Percentiles rank a stretch among this genome's conserved stretches.
These are phyloP conservation scores for Pheosia tremula DNA, from an alignment of 2,888 invertebrate species.

Conservation along the genomic window DNA sequence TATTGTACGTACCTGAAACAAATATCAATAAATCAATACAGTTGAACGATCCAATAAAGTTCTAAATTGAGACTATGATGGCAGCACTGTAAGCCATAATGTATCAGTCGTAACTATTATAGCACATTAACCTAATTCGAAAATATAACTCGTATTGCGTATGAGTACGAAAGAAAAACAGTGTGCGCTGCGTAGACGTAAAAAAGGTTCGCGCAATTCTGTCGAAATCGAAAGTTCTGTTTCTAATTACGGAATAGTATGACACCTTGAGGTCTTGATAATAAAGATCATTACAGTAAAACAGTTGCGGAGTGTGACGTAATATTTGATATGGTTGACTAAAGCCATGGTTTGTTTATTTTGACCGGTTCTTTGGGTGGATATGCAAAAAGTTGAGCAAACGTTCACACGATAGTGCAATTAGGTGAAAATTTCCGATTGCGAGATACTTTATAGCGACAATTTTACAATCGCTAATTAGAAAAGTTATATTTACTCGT, in stretches of 20 bases:
- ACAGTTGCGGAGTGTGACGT: conserved; percentile 40
- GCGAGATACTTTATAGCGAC: conserved; percentile 14
- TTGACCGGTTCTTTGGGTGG: conserved; percentile 27
- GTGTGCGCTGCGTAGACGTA: conserved; percentile 56
- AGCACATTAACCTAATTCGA: conserved; percentile 76
- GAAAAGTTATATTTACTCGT: background rate
- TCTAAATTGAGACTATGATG: conserved; percentile 33
- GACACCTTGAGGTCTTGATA: conserved; percentile 46
- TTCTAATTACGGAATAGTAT: conserved; percentile 49
- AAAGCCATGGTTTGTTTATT: conserved; percentile 42
- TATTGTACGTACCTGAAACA: conserved; percentile 60
- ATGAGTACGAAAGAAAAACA: conserved; percentile 64
- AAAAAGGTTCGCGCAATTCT: conserved; percentile 65
- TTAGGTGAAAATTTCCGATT: conserved; percentile 26
- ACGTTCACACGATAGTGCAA: conserved; percentile 26
- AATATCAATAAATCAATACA: conserved; percentile 43
- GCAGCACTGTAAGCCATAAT: conserved; percentile 16
- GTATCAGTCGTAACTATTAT: conserved; percentile 57
- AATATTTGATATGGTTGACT: conserved; percentile 45
- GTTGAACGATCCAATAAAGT: conserved; percentile 28
- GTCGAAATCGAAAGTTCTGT: conserved; percentile 71
- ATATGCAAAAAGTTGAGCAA: conserved; percentile 38
- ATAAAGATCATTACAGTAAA: conserved; percentile 43
- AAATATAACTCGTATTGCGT: conserved; percentile 71
- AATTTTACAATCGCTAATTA: background rate